Base-by-base conservation (phyloP, 2,113 vertebrate genomes). In the Trinectes maculatus region DNA sequence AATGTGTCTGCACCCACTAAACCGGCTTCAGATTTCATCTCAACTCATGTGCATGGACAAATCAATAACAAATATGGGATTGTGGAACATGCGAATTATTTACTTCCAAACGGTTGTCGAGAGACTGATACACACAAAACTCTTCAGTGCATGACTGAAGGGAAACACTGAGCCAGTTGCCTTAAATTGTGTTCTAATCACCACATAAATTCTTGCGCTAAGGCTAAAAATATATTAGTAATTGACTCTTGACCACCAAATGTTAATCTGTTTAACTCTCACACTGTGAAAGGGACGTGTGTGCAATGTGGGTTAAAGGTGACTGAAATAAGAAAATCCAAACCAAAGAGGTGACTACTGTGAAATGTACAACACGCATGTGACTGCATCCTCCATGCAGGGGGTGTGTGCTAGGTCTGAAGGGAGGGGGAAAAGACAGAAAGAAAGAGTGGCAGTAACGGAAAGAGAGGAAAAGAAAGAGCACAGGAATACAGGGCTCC, bases 401-500 rank as follows among this genome's bases (percentile, higher is more conserved):
- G 18, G 42, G 19, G 18, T 18, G 40, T 4, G 6, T 36, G 33
- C 3, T 10, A 10, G n/a, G n/a, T n/a, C 11, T 10, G 40, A 18
- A 10, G 12, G 24, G 47, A 7, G 25, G 10, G n/a, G 28, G 10
- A 10, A 8, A n/a, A 9, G 48, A 42, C n/a, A 48, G 22, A 7
- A 2, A 33, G 43, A 36, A 24, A 47, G 36, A 58, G 3, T 3
- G 9, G n/a, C n/a, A 54, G 26, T 67, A 25, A 31, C 48, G 28
- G 47, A 72, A 36, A 16, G 21, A 9, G 28, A 29, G 31, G 18
- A 6, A 12, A 9, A 43, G 53, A 29, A 26, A 8, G 29, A 59
- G 55, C 42, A 44, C 62, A 3, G 24, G 64, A 87, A 92, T 91
- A 56, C 89, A 86, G 89, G 89, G 65, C 89, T 89, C 16, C 34